Conservation (phyloP, 2,113 vertebrate genomes). For the Chionis minor region DNA sequence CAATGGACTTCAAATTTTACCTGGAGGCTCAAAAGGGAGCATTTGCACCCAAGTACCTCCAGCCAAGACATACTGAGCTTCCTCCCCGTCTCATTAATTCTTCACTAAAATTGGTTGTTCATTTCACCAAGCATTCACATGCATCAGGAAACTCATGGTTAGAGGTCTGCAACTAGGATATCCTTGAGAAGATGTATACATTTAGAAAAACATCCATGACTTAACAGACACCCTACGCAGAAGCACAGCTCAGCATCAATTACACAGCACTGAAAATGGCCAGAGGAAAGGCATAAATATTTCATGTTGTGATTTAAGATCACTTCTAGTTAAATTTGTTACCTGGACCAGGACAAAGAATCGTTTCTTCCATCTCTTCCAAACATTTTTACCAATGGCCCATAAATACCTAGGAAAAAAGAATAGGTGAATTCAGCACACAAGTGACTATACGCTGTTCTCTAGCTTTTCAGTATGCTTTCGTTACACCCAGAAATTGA, state of each 20-base stretch:
- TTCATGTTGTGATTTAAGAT: neutral
- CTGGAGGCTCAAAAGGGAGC: neutral
- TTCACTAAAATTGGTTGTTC: neutral
- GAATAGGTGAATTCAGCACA: conserved; percentile 9
- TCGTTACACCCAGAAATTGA: neutral
- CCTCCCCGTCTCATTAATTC: neutral
- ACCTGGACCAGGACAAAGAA: conserved; percentile 99
- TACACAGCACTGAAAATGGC: neutral
- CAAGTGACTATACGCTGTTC: neutral
- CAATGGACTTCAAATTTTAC: neutral
- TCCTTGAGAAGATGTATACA: neutral
- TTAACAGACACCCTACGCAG: neutral
- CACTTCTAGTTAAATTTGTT: conserved; percentile 65
- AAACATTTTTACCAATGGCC: conserved; percentile 97
- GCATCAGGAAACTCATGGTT: neutral
- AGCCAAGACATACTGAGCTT: neutral
- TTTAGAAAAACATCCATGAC: neutral
- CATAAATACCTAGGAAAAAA: conserved; percentile 88
- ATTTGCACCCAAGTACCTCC: neutral
- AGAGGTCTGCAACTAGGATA: neutral
- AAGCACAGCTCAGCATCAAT: neutral
- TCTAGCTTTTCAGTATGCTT: neutral
- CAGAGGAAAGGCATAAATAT: neutral
- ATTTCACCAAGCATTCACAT: neutral
- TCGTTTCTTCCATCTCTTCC: conserved; percentile 99